Conservation (phyloP, 1,140 invertebrate species). For the Plectus sambesii region DNA sequence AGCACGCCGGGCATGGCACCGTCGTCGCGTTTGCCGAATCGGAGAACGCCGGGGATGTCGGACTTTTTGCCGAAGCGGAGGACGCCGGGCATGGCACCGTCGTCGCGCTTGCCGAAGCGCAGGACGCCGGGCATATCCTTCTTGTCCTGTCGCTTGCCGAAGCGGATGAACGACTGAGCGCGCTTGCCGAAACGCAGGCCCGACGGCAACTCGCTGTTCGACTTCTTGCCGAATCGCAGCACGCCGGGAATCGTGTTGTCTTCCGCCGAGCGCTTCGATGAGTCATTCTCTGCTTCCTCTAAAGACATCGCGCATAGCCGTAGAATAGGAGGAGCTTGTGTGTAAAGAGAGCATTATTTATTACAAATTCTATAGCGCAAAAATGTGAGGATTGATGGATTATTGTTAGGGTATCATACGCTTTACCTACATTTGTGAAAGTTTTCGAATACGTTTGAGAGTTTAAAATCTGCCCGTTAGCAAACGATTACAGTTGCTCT, state of each 20-base stretch:
- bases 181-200: background rate
- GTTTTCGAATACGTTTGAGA: too few species aligned
- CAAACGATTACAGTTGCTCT: too few species aligned
- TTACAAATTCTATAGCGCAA: too few species aligned
- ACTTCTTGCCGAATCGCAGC: slow-evolving; percentile 23
- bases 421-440: too few species aligned
- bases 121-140: slow-evolving; percentile 31
- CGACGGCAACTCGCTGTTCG: slow-evolving; percentile 15
- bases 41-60: slow-evolving; percentile 22
- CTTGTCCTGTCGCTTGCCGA: slow-evolving; percentile 16
- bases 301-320: too few species aligned
- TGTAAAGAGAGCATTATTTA: too few species aligned
- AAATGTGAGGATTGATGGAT: too few species aligned
- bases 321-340: too few species aligned
- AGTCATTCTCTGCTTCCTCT: slow-evolving; percentile 12
- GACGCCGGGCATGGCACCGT: slow-evolving; percentile 23
- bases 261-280: slow-evolving; percentile 7
- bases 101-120: slow-evolving; percentile 24
- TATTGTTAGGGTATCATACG: too few species aligned
- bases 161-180: too few species aligned
- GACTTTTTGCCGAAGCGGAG: slow-evolving; percentile 25
- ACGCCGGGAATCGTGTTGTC: slow-evolving; percentile 20
- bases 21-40: slow-evolving; percentile 27
- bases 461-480: too few species aligned
- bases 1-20: slow-evolving; percentile 22